These are phyloP conservation scores for Blennius ocellaris DNA, from an alignment of 2,113 vertebrate genomes.

Conservation along the genomic window DNA sequence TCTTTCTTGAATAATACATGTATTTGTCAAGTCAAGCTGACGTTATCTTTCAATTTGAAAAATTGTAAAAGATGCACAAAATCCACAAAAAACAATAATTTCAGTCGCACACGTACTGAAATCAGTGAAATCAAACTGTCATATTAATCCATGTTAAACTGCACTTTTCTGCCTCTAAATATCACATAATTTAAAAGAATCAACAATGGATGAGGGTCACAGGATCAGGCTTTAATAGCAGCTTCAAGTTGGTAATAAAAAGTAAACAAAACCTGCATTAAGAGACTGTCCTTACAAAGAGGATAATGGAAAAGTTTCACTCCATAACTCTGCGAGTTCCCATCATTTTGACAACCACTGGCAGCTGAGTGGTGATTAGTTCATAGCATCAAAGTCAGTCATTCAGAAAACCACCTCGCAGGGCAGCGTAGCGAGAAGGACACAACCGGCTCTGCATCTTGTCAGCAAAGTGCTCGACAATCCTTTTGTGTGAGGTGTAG, in stretches of 20 bases:
- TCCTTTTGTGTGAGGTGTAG: constrained; percentile 14
- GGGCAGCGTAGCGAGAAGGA: constrained; percentile 38
- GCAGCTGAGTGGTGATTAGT: constrained; percentile 53
- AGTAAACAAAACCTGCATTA: constrained; percentile 25
- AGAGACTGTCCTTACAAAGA: constrained; percentile 32
- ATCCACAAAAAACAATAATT: too few relatives aligned
- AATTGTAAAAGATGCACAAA: too few relatives aligned
- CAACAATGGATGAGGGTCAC: constrained; percentile 38
- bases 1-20: too few relatives aligned
- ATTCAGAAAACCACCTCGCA: constrained; percentile 47
- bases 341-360: constrained; percentile 38
- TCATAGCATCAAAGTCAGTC: constrained; percentile 54
- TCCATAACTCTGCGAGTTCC: constrained; percentile 47
- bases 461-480: constrained; percentile 17
- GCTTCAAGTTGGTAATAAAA: constrained; percentile 26
- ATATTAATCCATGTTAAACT: not conserved
- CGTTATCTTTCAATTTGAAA: too few relatives aligned
- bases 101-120: not conserved
- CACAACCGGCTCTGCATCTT: constrained; percentile 37
- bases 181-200: constrained; percentile 2
- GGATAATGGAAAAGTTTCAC: constrained; percentile 20
- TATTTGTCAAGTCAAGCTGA: too few relatives aligned
- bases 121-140: not conserved
- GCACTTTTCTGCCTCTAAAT: constrained; percentile 3
- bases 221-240: constrained; percentile 59